Base-by-base conservation (phyloP, 2,888 invertebrate species). In the Pasiphila rectangulata region DNA sequence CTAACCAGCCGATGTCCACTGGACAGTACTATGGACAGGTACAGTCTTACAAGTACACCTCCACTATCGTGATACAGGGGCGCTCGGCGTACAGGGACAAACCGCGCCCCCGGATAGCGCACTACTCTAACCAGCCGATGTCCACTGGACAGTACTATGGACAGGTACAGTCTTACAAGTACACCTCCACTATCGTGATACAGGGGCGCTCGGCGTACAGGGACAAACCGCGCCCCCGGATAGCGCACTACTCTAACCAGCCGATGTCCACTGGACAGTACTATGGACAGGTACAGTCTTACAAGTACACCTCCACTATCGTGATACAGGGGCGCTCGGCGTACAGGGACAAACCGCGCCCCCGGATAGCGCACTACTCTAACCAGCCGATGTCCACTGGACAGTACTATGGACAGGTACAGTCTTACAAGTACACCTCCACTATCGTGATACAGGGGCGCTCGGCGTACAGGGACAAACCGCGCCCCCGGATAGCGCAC, bases 291-390 rank as follows among this genome's bases (percentile, higher is more conserved):
- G 58, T 59, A 46, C 9, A 3, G 9, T 19, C 21, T 0, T 13
- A 13, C 1, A 13, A 12, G 21, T 6, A 21, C 6, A 21, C 21
- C 4, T 4, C 21, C 21, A 6, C 21, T 2, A 21, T 6, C 12
- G 25, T 23, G n/a, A 9, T 4, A 2, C 12, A 13, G 4, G 21
- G 21, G 4, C 4, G 6, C 6, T 9, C 4, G 23, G 1, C 6
- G 4, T 9, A 23, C 1, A 9, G 4, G 4, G 3, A 89, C 54
- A 86, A 85, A 55, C 72, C 75, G 12, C 69, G 83, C 21, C 63
- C 75, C 17, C 64, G 85, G 7, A n/a, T n/a, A n/a, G 53, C 67
- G 2, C 84, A 83, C 55, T 84, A 84, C n/a, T n/a, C n/a, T 62
- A 45, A 27, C 44, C 56, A 59, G n/a, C 64, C 57, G 43, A 44